Evolutionary conservation across 2,888 invertebrate species (phyloP).

Genomic region (Taphrorychus bicolor): DNA sequence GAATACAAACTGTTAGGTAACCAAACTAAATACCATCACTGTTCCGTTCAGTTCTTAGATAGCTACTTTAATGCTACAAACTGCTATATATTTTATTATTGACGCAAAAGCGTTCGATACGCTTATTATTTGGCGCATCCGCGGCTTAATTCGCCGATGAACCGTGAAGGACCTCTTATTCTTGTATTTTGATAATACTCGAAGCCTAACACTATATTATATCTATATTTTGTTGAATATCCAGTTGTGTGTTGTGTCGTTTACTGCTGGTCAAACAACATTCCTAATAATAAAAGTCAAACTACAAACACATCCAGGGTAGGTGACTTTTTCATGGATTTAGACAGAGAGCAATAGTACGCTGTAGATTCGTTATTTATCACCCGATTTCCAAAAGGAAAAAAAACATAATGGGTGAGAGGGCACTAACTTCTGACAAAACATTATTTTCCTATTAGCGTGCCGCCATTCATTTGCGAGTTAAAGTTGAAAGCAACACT

Average conservation of each 20-base stretch:
- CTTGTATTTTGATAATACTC: neutral
- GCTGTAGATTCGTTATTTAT: too few relatives aligned
- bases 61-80: too few relatives aligned
- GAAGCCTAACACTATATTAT: too few relatives aligned
- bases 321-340: too few relatives aligned
- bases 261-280: neutral
- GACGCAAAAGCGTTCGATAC: neutral
- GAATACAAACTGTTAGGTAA: neutral
- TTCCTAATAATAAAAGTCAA: neutral
- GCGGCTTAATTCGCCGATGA: neutral
- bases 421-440: too few relatives aligned
- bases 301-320: too few relatives aligned
- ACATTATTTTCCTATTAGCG: too few relatives aligned
- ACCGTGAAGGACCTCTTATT: neutral
- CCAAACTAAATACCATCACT: neutral
- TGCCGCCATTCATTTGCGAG: too few relatives aligned
- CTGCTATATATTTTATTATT: conserved; percentile 1
- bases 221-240: neutral
- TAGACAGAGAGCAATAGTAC: too few relatives aligned
- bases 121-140: neutral
- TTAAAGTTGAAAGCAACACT: too few relatives aligned
- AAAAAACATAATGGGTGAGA: too few relatives aligned
- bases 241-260: neutral
- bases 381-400: too few relatives aligned
- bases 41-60: neutral